A percentile compares a stretch with the other conserved stretches of the same genome.
These are phyloP conservation scores for Pantherophis guttatus DNA, from an alignment of 2,113 vertebrate genomes.

Conservation along the genomic window DNA sequence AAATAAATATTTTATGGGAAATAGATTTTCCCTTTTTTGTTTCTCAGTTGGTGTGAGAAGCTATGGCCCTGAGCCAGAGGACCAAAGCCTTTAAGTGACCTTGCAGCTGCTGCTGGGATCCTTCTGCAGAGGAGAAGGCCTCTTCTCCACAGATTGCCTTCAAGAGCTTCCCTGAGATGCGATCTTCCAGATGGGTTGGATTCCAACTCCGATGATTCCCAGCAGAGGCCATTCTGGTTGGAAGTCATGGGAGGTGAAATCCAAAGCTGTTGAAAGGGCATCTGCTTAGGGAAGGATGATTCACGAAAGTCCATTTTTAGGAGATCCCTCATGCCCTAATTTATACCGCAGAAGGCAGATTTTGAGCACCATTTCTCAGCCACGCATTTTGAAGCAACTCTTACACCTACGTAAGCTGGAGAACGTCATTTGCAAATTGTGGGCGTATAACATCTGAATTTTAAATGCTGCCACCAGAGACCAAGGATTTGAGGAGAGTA, in stretches of 20 bases:
- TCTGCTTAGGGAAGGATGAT: not conserved
- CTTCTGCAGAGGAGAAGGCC: not conserved
- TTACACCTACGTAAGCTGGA: not conserved
- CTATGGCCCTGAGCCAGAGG: not conserved
- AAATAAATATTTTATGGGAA: not conserved
- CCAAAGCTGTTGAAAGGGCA: not conserved
- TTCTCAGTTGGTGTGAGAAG: not conserved
- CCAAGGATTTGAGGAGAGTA: not conserved
- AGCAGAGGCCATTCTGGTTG: not conserved
- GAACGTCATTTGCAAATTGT: not conserved
- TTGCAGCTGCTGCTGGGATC: not conserved
- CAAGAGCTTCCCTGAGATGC: not conserved
- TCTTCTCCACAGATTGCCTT: not conserved
- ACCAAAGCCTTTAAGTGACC: not conserved
- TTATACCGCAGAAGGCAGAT: not conserved
- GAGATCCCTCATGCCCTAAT: not conserved
- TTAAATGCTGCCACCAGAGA: not conserved
- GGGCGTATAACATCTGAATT: not conserved
- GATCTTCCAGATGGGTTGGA: not conserved
- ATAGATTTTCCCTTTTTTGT: not conserved
- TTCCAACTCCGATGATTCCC: not conserved
- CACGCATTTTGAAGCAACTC: not conserved
- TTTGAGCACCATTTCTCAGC: not conserved
- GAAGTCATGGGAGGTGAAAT: not conserved
- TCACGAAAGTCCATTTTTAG: not conserved